phyloP scores from a whole-genome alignment of 2,113 vertebrate species.

The Myiopsitta monachus region DNA sequence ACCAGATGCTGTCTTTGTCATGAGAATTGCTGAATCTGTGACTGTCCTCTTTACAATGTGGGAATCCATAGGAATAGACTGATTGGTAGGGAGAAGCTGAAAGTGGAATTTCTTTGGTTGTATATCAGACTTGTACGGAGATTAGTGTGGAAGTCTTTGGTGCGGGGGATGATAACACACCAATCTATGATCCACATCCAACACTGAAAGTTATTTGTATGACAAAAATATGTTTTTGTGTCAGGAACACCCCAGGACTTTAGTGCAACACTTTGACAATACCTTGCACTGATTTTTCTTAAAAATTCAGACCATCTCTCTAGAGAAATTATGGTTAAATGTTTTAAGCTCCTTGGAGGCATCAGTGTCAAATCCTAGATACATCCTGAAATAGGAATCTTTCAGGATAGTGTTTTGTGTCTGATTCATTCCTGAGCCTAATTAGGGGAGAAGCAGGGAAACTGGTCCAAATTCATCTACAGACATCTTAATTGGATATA shows the following conservation, averaged over 20 bases:
- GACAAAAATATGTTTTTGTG: not conserved
- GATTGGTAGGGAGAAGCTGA: not conserved
- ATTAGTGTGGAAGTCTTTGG: not conserved
- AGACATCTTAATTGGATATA: not conserved
- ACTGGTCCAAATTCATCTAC: not conserved
- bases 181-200: not conserved
- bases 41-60: not conserved
- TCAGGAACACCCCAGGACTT: not conserved
- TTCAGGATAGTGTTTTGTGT: not conserved
- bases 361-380: not conserved
- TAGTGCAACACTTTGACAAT: not conserved
- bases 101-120: not conserved
- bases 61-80: not conserved
- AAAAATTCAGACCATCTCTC: not conserved
- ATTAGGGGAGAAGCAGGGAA: constrained; percentile 28
- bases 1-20: not conserved
- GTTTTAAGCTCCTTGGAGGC: not conserved
- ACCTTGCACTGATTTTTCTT: not conserved
- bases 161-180: not conserved
- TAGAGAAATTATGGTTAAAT: not conserved
- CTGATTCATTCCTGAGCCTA: constrained; percentile 31
- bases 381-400: not conserved
- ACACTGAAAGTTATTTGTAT: not conserved
- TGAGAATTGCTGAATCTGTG: not conserved
- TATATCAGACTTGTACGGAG: not conserved